A percentile compares a stretch with the other conserved stretches of the same genome.
Evolutionary conservation across 2,797 vertebrate species (phyloP).

Genomic region (Epinephelus coioides): DNA sequence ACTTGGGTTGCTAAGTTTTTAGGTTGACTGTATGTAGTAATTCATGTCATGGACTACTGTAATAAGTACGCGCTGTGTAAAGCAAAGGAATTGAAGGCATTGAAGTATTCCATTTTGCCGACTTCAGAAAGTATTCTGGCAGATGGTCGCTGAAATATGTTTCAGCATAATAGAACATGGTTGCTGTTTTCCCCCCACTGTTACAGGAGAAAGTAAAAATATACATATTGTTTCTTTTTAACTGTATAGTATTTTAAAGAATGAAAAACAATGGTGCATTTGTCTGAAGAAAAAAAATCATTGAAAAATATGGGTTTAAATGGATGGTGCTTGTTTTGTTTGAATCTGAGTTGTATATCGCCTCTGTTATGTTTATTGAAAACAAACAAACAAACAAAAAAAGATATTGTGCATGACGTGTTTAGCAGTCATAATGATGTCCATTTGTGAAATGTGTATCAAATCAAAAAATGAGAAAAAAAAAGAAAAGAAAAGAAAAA

Average conservation of each 20-base stretch:
- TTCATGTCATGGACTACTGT: slow-evolving; percentile 91
- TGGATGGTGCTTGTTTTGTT: slow-evolving; percentile 93
- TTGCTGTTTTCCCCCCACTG: slow-evolving; percentile 85
- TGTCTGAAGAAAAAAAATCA: slow-evolving; percentile 87
- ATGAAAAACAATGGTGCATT: slow-evolving; percentile 88
- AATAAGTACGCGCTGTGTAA: slow-evolving; percentile 86
- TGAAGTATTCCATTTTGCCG: slow-evolving; percentile 80
- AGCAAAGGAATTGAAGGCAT: slow-evolving; percentile 79
- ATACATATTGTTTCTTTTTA: slow-evolving; percentile 86
- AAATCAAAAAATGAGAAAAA: slow-evolving; percentile 87
- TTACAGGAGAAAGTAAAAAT: slow-evolving; percentile 86
- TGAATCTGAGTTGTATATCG: slow-evolving; percentile 96
- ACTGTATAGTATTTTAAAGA: slow-evolving; percentile 92
- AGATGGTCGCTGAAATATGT: slow-evolving; percentile 80
- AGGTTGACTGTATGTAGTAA: slow-evolving; percentile 81
- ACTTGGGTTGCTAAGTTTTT: slow-evolving; percentile 77
- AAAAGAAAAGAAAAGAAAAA: slow-evolving; percentile 85
- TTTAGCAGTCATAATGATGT: slow-evolving; percentile 97
- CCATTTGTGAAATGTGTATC: slow-evolving; percentile 95
- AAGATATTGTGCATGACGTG: slow-evolving; percentile 96
- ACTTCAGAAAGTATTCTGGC: slow-evolving; percentile 78
- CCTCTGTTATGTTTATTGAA: slow-evolving; percentile 97
- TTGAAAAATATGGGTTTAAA: slow-evolving; percentile 89
- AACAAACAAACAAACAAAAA: slow-evolving; percentile 81
- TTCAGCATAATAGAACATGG: slow-evolving; percentile 79